Conservation (phyloP, 2,888 invertebrate genomes). For the Meiosimyza decipiens region DNA sequence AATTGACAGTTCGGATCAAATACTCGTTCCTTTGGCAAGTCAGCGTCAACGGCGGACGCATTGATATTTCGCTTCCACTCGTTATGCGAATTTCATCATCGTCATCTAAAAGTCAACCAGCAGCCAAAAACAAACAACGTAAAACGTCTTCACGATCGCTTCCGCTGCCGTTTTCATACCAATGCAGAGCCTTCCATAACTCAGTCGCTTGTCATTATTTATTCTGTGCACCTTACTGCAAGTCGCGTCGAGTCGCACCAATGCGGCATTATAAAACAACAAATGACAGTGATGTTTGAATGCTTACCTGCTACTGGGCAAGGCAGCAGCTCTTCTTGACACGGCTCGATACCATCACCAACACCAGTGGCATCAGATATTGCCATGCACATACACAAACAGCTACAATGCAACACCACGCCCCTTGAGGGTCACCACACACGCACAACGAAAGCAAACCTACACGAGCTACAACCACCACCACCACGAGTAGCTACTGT, state of each 20-base stretch:
- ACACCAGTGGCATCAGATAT: background rate
- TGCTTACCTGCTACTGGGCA: constrained; percentile 29
- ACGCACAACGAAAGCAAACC: background rate
- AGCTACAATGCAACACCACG: background rate
- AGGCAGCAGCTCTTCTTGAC: background rate
- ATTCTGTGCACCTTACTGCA: no score
- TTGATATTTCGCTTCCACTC: constrained; percentile 16
- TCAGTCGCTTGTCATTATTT: background rate
- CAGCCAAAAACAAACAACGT: constrained; percentile 12
- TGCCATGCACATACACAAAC: background rate
- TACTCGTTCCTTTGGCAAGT: constrained; percentile 46
- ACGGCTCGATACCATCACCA: background rate
- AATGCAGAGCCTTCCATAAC: constrained; percentile 7
- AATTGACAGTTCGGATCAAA: constrained; percentile 59
- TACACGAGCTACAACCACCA: no score
- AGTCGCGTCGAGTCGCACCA: constrained; percentile 3
- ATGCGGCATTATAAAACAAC: constrained; percentile 9
- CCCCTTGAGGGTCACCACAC: background rate
- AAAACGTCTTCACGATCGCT: constrained; percentile 23
- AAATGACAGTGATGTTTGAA: constrained; percentile 20
- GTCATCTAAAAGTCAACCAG: constrained; percentile 25
- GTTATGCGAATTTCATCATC: constrained; percentile 26
- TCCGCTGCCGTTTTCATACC: constrained; percentile 11
- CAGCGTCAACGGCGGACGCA: constrained; percentile 10
- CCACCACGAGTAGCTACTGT: no score